Evolutionary conservation across 2,888 invertebrate species (phyloP), one percentile per base, ranked within the genome.

Genomic region (Octonoba sinensis): DNA sequence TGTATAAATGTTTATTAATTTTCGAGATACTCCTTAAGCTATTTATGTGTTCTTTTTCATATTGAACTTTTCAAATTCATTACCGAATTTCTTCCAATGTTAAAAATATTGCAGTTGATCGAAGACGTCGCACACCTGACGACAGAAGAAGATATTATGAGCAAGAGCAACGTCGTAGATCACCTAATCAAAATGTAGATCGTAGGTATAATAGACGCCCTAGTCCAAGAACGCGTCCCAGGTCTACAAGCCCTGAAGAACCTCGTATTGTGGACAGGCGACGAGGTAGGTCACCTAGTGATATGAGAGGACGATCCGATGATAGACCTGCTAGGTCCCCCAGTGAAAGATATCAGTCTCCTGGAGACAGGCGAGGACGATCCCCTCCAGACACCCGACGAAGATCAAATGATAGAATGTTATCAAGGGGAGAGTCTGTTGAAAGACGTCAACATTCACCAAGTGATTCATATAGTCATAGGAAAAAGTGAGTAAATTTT

Each of bases 101-200:
- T 36, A 11, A 36, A 36, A 36, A 18, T 36, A 3, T 51, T 51
- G 3, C 46, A 74, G 69, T 64, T 3, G 77, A 82, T 62, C 47
- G 82, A 16, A 56, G 83, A n/a, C 69, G 78, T 11, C 46, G 65
- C 16, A 49, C 77, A n/a, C 83, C 77, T 18, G 83, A 83, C 18
- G 83, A 78, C 6, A 62, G 83, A 12, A 24, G 83, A 1, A 54
- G 78, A 12, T 75, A 65, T 51, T 72, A 49, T 46, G 76, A 72
- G 6, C 69, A 77, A 51, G 78, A 83, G 1, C 73, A 75, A 11
- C 56, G 70, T 18, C 47, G 67, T 12, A 59, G 76, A 51, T 59
- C 67, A 20, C 64, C 73, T 2, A 69, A 69, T 57, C 67, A 76
- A 54, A 69, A 69, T 27, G 47, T 46, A n/a, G 69, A 67, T 20